Evolutionary conservation across 1,140 invertebrate species (phyloP), one percentile per base, ranked within the genome.

Genomic region (Thalassaphorura encarpata): DNA sequence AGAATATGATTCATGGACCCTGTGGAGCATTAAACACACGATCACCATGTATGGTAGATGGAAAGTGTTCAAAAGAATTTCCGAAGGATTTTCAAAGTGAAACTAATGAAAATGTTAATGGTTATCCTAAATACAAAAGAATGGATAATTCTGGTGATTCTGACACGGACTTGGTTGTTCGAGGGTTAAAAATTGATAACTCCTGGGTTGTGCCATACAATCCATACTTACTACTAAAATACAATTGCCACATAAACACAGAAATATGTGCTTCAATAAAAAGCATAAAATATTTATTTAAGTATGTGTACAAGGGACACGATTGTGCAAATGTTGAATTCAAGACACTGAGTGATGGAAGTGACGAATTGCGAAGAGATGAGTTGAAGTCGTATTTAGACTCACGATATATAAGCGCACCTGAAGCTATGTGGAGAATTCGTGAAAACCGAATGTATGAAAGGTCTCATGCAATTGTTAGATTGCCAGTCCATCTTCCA

Each of bases 141-240:
- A 1, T 58, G 33, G 29, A 51, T 4, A 19, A 59, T 19, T 33
- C 33, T n/a, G 54, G 40, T 19, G 29, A 0, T 4, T 45, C 31
- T 1, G 21, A 39, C 18, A 27, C 18, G 18, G 23, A 53, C 4
- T 6, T 21, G 3, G 4, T 11, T 11, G 33, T n/a, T 11, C 15
- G 47, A 27, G 46, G 51, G 16, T 3, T 31, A 5, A 11, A 26
- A 19, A 65, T 76, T 29, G 72, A 76, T 63, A 78, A 77, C 60
- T 48, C 68, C 33, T 78, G 72, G 72, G 65, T 78, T 52, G 75
- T 77, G 28, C 76, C 75, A 51, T 78, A 78, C 69, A 75, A 70
- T 57, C 71, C 73, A 18, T 54, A 76, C 4, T 67, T 79, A 13
- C 70, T 62, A 4, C 71, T 72, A 66, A 75, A 64, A 48, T 79